These are phyloP conservation scores for Drosophila nebulosa DNA, from an alignment of 1,140 invertebrate species.

Conservation along the genomic window DNA sequence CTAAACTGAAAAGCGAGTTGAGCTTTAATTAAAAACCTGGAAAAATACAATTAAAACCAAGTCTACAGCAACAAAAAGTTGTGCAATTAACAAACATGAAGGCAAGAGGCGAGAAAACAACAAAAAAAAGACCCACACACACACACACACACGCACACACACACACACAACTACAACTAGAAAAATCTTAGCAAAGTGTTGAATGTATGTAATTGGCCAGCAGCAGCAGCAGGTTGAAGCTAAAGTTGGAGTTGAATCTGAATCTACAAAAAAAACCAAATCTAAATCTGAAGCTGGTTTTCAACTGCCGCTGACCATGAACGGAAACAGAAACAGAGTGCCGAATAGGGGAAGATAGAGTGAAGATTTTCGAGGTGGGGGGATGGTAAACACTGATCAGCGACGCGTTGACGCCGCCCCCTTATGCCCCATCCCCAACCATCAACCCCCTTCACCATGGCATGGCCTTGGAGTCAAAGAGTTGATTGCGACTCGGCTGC, in stretches of 20 bases:
- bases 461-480: slow-evolving; percentile 47
- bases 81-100: slow-evolving; percentile 60
- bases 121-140: slow-evolving; percentile 46
- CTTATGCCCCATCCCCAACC: neutral
- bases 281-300: neutral
- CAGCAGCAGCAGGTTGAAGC: slow-evolving; percentile 14
- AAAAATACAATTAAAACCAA: slow-evolving; percentile 70
- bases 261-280: too few relatives aligned
- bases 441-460: slow-evolving; percentile 15
- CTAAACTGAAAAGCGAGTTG: slow-evolving; percentile 77
- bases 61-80: slow-evolving; percentile 59
- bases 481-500: slow-evolving; percentile 53
- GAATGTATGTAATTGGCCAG: slow-evolving; percentile 54
- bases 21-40: slow-evolving; percentile 79
- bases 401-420: slow-evolving; percentile 22
- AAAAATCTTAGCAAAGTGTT: slow-evolving; percentile 71
- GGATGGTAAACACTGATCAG: slow-evolving; percentile 39
- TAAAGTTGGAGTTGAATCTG: neutral
- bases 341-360: neutral
- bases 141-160: too few relatives aligned
- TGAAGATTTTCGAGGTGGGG: neutral
- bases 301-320: slow-evolving; percentile 14
- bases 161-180: too few relatives aligned
- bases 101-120: slow-evolving; percentile 28
- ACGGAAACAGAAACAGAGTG: neutral